phyloP scores from a whole-genome alignment of 2,888 invertebrate genomes.

The Ypsolopha sequella region DNA sequence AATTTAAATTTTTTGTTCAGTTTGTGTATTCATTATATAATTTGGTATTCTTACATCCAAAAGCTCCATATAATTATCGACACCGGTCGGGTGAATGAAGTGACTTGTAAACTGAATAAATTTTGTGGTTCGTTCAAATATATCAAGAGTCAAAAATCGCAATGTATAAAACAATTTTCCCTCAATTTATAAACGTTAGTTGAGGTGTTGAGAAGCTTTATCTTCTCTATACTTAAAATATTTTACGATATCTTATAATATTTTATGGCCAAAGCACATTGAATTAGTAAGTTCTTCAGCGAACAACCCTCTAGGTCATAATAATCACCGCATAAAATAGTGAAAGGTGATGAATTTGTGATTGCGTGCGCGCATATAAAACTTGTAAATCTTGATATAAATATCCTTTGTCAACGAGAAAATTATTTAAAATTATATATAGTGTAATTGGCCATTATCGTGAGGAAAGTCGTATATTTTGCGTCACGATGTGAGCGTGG shows the following conservation, averaged over 20 bases:
- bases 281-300: background rate
- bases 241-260: background rate
- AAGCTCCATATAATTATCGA: no score
- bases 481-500: conserved; percentile 19
- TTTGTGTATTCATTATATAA: no score
- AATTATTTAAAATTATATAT: background rate
- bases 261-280: background rate
- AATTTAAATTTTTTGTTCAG: no score
- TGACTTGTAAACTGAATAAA: no score
- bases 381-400: background rate
- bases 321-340: background rate
- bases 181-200: no score
- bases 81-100: no score
- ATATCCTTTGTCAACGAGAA: conserved; percentile 1
- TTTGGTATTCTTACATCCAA: no score
- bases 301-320: background rate
- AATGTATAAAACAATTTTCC: no score
- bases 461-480: conserved; percentile 9
- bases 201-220: no score
- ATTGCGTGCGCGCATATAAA: background rate
- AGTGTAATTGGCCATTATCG: background rate
- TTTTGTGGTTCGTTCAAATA: no score
- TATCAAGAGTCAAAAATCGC: no score
- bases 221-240: background rate
- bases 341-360: background rate